Evolutionary conservation across 1,140 invertebrate genomes (phyloP).

Genomic region (Drosophila burlai): DNA sequence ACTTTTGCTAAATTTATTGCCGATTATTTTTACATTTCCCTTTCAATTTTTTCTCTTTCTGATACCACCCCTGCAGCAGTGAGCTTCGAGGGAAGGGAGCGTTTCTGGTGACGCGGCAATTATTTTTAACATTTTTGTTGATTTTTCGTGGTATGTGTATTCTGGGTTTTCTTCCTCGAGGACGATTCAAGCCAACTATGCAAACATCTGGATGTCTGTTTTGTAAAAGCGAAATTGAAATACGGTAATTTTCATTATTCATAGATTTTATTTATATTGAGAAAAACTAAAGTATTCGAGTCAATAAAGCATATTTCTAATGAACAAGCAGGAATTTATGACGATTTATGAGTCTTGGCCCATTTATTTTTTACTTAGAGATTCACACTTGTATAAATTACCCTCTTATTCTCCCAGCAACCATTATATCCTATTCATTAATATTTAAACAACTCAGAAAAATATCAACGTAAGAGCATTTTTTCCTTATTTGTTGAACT

Average conservation of each 20-base stretch:
- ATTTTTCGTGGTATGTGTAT: conserved; percentile 74
- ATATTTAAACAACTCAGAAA: too few species aligned
- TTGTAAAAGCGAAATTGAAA: not conserved
- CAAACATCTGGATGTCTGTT: not conserved
- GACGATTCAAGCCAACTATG: conserved; percentile 6
- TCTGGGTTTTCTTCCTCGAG: conserved; percentile 22
- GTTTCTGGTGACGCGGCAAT: conserved; percentile 63
- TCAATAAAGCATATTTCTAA: not conserved
- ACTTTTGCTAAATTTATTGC: conserved; percentile 83
- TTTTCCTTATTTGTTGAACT: too few species aligned
- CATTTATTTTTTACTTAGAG: too few species aligned
- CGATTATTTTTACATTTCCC: conserved; percentile 83
- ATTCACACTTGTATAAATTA: too few species aligned
- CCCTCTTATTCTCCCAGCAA: too few species aligned
- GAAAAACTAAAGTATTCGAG: not conserved
- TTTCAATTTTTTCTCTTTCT: conserved; percentile 55
- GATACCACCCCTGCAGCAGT: conserved; percentile 8
- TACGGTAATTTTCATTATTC: not conserved
- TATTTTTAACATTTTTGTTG: conserved; percentile 77
- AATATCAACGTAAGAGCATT: too few species aligned
- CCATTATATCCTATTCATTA: too few species aligned
- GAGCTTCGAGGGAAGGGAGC: conserved; percentile 1
- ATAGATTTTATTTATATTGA: not conserved
- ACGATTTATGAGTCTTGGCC: too few species aligned
- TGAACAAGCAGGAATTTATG: too few species aligned